phyloP scores from a whole-genome alignment of 2,113 vertebrate species.

The Butorides virescens region DNA sequence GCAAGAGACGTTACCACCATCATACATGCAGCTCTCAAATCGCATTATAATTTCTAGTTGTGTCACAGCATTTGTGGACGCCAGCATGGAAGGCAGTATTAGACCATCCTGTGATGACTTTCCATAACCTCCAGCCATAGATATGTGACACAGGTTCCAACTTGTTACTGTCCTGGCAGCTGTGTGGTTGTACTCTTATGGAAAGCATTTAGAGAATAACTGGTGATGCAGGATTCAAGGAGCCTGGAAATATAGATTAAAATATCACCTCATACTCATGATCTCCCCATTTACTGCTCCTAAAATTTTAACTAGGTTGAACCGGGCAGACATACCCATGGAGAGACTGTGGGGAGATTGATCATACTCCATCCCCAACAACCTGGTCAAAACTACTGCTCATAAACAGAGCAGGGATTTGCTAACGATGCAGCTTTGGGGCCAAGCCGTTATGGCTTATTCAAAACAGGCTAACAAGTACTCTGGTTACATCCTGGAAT shows the following conservation, averaged over 20 bases:
- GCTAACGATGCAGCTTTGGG: constrained; percentile 63
- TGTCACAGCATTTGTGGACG: background rate
- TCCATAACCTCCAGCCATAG: background rate
- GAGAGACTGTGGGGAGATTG: background rate
- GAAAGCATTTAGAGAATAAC: constrained; percentile 33
- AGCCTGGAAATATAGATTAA: background rate
- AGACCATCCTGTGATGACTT: background rate
- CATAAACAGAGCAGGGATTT: constrained; percentile 66
- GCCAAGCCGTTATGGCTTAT: constrained; percentile 62
- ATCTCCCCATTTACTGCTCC: constrained; percentile 21
- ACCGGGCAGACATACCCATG: background rate
- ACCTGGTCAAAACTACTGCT: constrained; percentile 54
- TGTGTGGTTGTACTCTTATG: background rate
- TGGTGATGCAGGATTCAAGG: background rate
- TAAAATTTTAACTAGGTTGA: constrained; percentile 28
- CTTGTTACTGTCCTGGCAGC: background rate
- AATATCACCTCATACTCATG: constrained; percentile 16
- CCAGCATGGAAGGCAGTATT: background rate
- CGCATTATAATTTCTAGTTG: background rate
- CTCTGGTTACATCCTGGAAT: constrained; percentile 75
- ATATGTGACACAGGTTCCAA: background rate
- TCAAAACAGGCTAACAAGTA: constrained; percentile 66
- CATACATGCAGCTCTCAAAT: rapidly evolving
- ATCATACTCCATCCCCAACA: background rate
- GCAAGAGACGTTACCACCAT: background rate